Percentiles rank a stretch among this genome's conserved stretches.
Conservation (phyloP, 2,113 vertebrate genomes). For the Seriola dumerili region DNA sequence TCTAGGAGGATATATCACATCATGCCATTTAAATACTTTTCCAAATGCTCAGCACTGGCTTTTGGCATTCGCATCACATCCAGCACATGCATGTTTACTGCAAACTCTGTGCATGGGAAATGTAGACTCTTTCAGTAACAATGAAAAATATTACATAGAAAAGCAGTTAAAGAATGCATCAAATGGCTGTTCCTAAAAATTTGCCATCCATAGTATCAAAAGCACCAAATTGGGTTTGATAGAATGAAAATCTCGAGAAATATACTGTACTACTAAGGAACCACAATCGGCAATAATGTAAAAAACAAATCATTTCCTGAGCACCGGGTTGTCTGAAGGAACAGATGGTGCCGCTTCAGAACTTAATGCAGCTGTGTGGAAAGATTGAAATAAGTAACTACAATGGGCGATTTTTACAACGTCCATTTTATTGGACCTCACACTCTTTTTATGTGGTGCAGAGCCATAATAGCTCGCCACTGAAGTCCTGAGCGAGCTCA, state of each 20-base stretch:
- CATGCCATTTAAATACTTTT: background rate
- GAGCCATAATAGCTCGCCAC: conserved; percentile 37
- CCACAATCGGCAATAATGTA: background rate
- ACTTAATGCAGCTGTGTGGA: conserved; percentile 6
- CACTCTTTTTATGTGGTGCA: conserved; percentile 46
- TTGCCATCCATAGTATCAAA: background rate
- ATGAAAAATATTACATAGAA: background rate
- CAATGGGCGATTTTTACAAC: conserved; percentile 39
- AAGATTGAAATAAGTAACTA: conserved; percentile 49
- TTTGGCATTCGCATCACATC: background rate
- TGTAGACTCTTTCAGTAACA: no score
- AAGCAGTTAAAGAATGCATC: background rate
- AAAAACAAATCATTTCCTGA: background rate
- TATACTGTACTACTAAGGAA: background rate
- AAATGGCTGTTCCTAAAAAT: background rate
- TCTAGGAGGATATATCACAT: background rate
- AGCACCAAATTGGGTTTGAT: background rate
- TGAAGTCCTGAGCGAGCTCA: conserved; percentile 55
- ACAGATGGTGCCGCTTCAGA: background rate
- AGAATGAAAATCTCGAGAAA: background rate
- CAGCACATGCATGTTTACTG: background rate
- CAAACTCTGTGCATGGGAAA: background rate
- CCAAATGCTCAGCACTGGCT: no score
- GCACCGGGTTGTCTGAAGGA: background rate
- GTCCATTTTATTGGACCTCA: conserved; percentile 48